A percentile compares a stretch with the other conserved stretches of the same genome.
Evolutionary conservation across 2,888 invertebrate species (phyloP).

Genomic region (Trichopria drosophilae): DNA sequence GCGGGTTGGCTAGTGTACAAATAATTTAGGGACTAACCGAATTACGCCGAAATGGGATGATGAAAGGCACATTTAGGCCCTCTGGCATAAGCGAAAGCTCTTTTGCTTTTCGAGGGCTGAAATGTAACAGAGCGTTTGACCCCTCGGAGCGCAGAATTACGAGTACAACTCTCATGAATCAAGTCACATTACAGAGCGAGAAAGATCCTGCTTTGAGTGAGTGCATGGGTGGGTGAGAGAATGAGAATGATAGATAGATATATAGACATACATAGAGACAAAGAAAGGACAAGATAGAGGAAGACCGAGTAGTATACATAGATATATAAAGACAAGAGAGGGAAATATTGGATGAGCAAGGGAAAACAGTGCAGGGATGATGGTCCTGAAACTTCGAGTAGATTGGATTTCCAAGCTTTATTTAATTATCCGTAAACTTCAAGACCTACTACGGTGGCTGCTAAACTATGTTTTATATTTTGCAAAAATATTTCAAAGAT

Average conservation of each 20-base stretch:
- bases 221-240: conserved; percentile 11
- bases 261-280: conserved; percentile 6
- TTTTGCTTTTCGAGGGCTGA: conserved; percentile 39
- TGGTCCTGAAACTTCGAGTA: conserved; percentile 51
- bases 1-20: conserved; percentile 43
- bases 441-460: too few species aligned
- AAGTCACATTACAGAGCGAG: conserved; percentile 53
- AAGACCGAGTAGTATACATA: too few species aligned
- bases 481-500: too few species aligned
- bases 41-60: conserved; percentile 55
- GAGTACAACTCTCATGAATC: conserved; percentile 54
- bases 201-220: conserved; percentile 23
- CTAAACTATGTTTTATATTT: too few species aligned
- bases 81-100: conserved; percentile 32
- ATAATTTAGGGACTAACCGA: conserved; percentile 57
- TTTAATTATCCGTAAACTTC: conserved; percentile 54
- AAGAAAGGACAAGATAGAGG: conserved; percentile 1
- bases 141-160: conserved; percentile 44
- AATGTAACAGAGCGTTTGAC: conserved; percentile 55
- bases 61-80: conserved; percentile 55
- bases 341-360: conserved; percentile 38
- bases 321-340: too few species aligned
- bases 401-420: conserved; percentile 57
- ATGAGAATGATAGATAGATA: background rate
- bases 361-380: conserved; percentile 54